Percentiles rank a stretch among this genome's conserved stretches.
Evolutionary conservation across 2,113 vertebrate genomes (phyloP).

Genomic region (Neolamprologus kungweensis): DNA sequence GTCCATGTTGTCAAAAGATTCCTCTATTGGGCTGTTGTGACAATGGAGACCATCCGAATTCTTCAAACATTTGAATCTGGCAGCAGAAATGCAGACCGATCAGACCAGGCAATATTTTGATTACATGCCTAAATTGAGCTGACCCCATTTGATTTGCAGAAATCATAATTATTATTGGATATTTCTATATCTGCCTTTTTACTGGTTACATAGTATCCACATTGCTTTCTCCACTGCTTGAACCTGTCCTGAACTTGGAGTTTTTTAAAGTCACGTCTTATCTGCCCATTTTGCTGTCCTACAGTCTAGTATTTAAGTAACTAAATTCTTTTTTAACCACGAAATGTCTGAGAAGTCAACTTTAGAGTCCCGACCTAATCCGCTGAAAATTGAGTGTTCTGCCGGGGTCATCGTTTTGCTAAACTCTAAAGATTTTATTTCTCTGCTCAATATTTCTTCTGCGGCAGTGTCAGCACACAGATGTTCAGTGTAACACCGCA

Average conservation of each 20-base stretch:
- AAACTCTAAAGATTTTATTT: not conserved
- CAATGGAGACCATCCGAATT: not conserved
- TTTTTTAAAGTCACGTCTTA: not conserved
- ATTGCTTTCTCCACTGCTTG: not conserved
- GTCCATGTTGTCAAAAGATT: not conserved
- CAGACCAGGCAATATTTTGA: not conserved
- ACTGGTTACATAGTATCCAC: not conserved
- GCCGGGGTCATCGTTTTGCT: not conserved
- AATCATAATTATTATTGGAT: not conserved
- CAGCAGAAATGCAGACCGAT: not conserved
- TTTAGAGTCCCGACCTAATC: not conserved
- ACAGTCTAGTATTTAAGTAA: not conserved
- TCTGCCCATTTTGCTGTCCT: not conserved
- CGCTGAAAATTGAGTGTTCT: not conserved
- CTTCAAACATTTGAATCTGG: not conserved
- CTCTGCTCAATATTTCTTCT: not conserved
- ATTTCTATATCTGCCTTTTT: not conserved
- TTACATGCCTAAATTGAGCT: not conserved
- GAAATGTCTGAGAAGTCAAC: not conserved
- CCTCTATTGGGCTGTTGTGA: not conserved
- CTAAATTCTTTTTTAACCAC: not conserved
- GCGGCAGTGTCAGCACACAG: not conserved
- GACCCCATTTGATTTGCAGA: not conserved
- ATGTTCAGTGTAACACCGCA: not conserved
- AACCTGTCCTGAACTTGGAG: not conserved